A percentile compares a stretch with the other conserved stretches of the same genome.
These are phyloP conservation scores for Hestina assimilis DNA, from an alignment of 1,140 invertebrate genomes.

Conservation along the genomic window DNA sequence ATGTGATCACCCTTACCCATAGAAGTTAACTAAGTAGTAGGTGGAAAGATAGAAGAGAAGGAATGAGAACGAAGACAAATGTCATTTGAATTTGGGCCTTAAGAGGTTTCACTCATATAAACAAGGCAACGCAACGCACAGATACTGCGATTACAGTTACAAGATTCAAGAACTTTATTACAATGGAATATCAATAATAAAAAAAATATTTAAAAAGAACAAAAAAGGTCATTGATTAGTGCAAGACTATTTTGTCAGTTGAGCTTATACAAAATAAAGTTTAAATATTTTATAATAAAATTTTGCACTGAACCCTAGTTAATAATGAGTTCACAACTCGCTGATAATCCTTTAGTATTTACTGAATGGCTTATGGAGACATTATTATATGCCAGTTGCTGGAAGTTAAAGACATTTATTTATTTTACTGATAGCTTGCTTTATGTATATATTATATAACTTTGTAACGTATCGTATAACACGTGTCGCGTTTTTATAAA, in stretches of 20 bases:
- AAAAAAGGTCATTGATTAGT: too few species aligned
- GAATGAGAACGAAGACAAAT: too few species aligned
- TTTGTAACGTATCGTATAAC: neutral
- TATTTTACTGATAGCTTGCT: slow-evolving; percentile 14
- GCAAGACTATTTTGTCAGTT: too few species aligned
- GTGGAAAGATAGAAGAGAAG: too few species aligned
- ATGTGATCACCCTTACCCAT: too few species aligned
- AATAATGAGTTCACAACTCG: neutral
- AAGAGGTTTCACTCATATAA: too few species aligned
- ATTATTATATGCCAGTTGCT: slow-evolving; percentile 16
- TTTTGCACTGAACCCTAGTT: neutral
- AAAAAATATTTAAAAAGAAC: neutral
- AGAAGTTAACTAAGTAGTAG: too few species aligned
- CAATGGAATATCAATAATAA: neutral
- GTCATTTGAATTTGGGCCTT: too few species aligned
- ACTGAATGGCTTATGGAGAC: slow-evolving; percentile 5
- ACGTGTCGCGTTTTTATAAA: neutral
- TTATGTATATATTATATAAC: slow-evolving; percentile 1
- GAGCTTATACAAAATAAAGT: too few species aligned
- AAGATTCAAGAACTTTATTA: too few species aligned
- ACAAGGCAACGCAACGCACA: too few species aligned
- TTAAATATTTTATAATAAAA: neutral
- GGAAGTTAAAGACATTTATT: slow-evolving; percentile 10
- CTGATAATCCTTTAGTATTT: slow-evolving; percentile 20
- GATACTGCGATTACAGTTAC: too few species aligned